Evolutionary conservation across 2,113 vertebrate species (phyloP).

Genomic region (Barnardius zonarius): DNA sequence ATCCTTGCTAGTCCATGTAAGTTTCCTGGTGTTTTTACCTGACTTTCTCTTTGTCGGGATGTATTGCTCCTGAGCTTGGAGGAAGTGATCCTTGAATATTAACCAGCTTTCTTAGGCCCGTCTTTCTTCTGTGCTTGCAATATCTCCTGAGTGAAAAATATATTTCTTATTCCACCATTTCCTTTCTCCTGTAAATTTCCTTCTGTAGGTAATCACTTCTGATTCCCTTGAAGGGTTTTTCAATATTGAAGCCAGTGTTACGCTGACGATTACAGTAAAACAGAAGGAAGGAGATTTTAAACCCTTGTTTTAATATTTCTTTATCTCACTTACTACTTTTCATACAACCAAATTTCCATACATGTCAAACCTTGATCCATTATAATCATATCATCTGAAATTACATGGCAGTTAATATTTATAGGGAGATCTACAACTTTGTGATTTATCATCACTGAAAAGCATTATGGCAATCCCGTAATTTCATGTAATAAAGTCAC

Average conservation of each 20-base stretch:
- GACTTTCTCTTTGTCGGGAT: not conserved
- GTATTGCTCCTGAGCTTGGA: not conserved
- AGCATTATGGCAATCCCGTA: not conserved
- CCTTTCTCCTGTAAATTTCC: not conserved
- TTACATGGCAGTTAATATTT: slow-evolving; percentile 6
- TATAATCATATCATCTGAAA: not conserved
- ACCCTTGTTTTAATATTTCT: not conserved
- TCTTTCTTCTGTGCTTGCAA: not conserved
- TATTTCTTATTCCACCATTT: not conserved
- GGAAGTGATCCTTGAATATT: not conserved
- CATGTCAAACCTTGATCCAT: not conserved
- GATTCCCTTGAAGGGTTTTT: not conserved
- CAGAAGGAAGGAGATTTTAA: not conserved
- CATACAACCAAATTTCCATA: not conserved
- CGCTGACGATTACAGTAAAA: not conserved
- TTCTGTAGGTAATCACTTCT: not conserved
- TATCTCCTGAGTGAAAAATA: not conserved
- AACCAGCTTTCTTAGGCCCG: not conserved
- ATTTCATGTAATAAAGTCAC: not conserved
- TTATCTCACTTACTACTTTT: not conserved
- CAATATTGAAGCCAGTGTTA: not conserved
- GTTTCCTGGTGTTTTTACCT: not conserved
- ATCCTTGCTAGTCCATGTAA: not conserved
- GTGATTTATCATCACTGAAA: not conserved
- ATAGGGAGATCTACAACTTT: not conserved